These are phyloP conservation scores for Haliclystus octoradiatus DNA, from an alignment of 30 jellyfish, hydroid and myxozoan species.

Conservation along the genomic window DNA sequence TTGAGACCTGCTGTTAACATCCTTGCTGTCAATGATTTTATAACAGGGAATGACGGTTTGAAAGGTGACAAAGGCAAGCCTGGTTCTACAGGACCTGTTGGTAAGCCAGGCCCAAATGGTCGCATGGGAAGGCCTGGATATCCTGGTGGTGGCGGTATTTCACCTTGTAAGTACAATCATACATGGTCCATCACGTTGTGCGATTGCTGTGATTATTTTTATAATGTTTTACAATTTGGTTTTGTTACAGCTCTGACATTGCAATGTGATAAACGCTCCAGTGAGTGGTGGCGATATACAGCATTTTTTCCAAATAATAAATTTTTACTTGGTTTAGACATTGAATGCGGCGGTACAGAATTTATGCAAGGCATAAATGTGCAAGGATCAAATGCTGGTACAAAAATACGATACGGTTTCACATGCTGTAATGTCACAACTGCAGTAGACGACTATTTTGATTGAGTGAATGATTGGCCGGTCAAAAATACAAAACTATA, in stretches of 20 bases:
- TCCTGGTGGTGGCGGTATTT: neutral
- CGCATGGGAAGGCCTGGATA: neutral
- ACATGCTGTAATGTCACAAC: conserved; percentile 1
- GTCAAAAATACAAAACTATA: too few relatives aligned
- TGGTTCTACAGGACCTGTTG: neutral
- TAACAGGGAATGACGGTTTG: too few relatives aligned
- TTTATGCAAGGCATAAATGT: neutral
- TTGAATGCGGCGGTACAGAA: neutral
- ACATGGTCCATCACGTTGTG: too few relatives aligned
- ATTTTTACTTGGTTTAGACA: neutral
- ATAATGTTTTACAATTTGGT: neutral
- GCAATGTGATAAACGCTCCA: neutral
- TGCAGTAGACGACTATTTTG: neutral
- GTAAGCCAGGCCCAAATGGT: neutral
- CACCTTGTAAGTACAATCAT: neutral
- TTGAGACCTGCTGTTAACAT: too few relatives aligned
- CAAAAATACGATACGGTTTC: neutral
- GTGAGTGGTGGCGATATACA: neutral
- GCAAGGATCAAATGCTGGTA: neutral
- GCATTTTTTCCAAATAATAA: neutral
- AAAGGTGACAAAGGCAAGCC: neutral
- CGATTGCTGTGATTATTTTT: too few relatives aligned
- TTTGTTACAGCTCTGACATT: neutral
- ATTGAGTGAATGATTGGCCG: too few relatives aligned
- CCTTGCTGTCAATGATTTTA: too few relatives aligned